Evolutionary conservation across 2,797 vertebrate species (phyloP).

Genomic region (Gouania willdenowi): DNA sequence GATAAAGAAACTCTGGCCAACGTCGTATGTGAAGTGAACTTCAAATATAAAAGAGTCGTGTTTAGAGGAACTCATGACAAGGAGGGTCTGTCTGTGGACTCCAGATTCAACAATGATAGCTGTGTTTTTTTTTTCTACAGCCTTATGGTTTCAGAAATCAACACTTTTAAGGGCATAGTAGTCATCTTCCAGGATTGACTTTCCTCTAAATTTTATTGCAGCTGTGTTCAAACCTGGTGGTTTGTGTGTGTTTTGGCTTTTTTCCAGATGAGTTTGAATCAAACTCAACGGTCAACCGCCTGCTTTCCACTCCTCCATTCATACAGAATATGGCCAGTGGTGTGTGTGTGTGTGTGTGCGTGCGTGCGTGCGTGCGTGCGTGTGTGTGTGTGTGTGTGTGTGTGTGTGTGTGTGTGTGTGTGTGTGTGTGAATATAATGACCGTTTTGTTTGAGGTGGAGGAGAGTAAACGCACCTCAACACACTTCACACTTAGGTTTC

Average conservation of each 20-base stretch:
- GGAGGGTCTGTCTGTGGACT: too few relatives aligned
- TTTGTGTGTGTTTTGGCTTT: conserved; percentile 7
- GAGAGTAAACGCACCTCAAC: conserved; percentile 8
- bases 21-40: too few relatives aligned
- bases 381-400: not conserved
- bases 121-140: too few relatives aligned
- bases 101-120: too few relatives aligned
- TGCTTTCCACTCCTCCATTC: conserved; percentile 46
- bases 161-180: too few relatives aligned
- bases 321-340: conserved; percentile 14
- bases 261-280: conserved; percentile 38
- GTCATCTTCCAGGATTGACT: too few relatives aligned
- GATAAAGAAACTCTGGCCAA: too few relatives aligned
- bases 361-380: not conserved
- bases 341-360: conserved; percentile 15
- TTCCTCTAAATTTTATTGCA: not conserved
- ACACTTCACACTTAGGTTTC: conserved; percentile 10
- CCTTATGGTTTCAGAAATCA: too few relatives aligned
- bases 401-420: too few relatives aligned
- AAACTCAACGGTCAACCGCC: conserved; percentile 34
- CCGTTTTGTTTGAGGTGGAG: conserved; percentile 15
- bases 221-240: not conserved
- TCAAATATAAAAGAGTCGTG: too few relatives aligned
- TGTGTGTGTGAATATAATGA: not conserved
- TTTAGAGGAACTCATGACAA: too few relatives aligned